Evolutionary conservation across 2,888 invertebrate genomes (phyloP), one percentile per base, ranked within the genome.

Genomic region (Geophilus truncorum): DNA sequence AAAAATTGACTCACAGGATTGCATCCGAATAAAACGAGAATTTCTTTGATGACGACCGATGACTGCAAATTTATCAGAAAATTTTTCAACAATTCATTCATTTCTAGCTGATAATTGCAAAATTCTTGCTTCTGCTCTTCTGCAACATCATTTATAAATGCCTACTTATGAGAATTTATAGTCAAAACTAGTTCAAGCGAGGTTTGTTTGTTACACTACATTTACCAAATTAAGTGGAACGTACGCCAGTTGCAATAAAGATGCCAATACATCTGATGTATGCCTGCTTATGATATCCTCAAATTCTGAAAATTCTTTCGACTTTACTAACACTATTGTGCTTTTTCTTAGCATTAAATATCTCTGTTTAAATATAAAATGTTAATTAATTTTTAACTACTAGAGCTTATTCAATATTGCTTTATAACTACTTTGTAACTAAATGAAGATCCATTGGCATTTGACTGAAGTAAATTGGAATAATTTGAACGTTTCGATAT

Each of bases 11-110:
- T 18, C 18, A 45, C 45, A 45, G 18, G 80, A 77, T 81, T 86
- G 85, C 82, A 87, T 90, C 40, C 45, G 5, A 15, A 18, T 45
- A 93, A 87, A 70, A 92, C 88, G 87, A 93, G 89, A n/a, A 93
- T 88, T 86, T 93, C 92, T 84, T 91, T 91, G 85, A 93, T 90
- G 36, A 92, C 87, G 77, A 89, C 86, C 28, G 90, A 89, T 84
- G 90, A 91, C 83, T 91, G 91, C 81, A 91, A 90, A 81, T 89
- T 89, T 23, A 85, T 85, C 15, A 90, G 87, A 78, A 93, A 86
- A 82, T 88, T 85, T 62, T 89, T 85, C 84, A 93, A 89, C 80
- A 23, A 23, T 1, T 23, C 23, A 30, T 6, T 15, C 75, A 32
- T 75, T 75, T 32, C 75, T 7, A 23, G 21, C 32, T 28, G 21